Conservation (phyloP, 2,888 invertebrate species). For the Aleiodes alternator region DNA sequence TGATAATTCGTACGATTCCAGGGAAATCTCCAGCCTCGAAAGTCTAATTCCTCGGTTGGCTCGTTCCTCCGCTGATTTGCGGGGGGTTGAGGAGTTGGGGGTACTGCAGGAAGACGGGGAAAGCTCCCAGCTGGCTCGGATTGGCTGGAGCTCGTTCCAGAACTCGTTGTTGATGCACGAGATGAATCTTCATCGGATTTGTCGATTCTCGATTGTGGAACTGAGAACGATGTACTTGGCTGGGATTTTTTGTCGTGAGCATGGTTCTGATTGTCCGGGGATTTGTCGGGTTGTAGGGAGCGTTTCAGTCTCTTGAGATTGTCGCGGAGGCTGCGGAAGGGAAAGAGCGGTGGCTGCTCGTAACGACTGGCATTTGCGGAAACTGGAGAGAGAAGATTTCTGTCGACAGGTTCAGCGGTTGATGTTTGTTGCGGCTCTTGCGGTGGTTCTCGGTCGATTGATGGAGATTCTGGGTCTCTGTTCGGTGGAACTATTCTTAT, state of each 20-base stretch:
- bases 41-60: constrained; percentile 29
- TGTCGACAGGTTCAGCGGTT: background rate
- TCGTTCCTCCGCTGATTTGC: background rate
- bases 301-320: constrained; percentile 53
- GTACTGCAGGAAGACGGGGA: background rate
- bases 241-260: background rate
- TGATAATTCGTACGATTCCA: constrained; percentile 22
- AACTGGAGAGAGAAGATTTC: constrained; percentile 63
- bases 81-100: background rate
- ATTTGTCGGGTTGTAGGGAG: background rate
- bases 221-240: constrained; percentile 3
- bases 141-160: constrained; percentile 8
- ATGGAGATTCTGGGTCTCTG: constrained; percentile 46
- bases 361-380: constrained; percentile 63
- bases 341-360: constrained; percentile 66
- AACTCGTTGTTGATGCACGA: background rate
- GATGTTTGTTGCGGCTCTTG: background rate
- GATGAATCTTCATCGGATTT: constrained; percentile 6
- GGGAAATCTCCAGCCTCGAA: constrained; percentile 35
- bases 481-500: constrained; percentile 63
- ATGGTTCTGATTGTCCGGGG: background rate
- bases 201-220: constrained; percentile 7
- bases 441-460: constrained; percentile 34
- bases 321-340: constrained; percentile 65
- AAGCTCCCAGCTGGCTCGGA: background rate